Evolutionary conservation across 1,140 invertebrate genomes (phyloP).

Genomic region (Drosophila varians): DNA sequence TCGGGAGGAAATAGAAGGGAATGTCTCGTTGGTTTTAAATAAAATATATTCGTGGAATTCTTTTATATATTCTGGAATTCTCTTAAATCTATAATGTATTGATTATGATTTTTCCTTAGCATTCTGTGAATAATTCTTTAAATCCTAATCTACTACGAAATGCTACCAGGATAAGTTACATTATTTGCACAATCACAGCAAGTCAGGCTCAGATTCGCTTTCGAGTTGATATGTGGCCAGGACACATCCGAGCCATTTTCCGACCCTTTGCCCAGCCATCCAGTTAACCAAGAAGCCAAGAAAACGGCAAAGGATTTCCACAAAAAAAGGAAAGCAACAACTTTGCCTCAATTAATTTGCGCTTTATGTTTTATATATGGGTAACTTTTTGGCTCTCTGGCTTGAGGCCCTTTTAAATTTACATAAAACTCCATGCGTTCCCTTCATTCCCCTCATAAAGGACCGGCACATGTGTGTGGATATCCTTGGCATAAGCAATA

Average conservation of each 20-base stretch:
- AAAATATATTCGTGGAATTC: conserved; percentile 3
- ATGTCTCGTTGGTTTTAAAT: conserved; percentile 13
- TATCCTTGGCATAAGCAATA: conserved; percentile 44
- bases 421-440: conserved; percentile 50
- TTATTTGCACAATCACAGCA: conserved; percentile 40
- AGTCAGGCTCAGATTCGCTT: conserved; percentile 34
- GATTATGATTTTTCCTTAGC: neutral
- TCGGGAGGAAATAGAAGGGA: neutral
- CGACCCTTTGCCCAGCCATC: conserved; percentile 48
- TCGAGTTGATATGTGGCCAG: conserved; percentile 34
- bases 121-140: neutral
- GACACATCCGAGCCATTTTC: conserved; percentile 38
- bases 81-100: no score
- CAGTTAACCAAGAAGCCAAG: conserved; percentile 18
- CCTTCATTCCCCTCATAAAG: neutral
- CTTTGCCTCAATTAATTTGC: conserved; percentile 78
- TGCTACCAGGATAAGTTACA: neutral
- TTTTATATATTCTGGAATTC: no score
- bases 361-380: conserved; percentile 75
- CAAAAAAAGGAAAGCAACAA: conserved; percentile 31
- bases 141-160: neutral
- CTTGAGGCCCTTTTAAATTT: conserved; percentile 69
- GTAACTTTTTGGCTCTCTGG: conserved; percentile 54
- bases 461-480: conserved; percentile 3
- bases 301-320: conserved; percentile 21